Evolutionary conservation across 2,888 invertebrate genomes (phyloP), one percentile per base, ranked within the genome.

Genomic region (Hedya salicella): DNA sequence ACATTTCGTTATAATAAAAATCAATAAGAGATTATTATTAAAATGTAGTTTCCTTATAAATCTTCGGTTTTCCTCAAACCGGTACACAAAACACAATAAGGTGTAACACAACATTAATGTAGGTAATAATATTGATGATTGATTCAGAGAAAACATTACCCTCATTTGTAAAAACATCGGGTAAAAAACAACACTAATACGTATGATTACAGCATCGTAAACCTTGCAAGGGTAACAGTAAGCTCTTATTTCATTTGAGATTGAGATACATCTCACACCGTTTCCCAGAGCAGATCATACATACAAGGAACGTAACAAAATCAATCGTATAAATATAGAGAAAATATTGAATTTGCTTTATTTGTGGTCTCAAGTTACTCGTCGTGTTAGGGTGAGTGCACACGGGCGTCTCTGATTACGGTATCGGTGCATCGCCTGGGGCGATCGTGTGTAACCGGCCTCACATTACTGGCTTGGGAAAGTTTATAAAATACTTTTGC

Each of bases 391-490:
- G 65, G 52, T 52, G 65, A 53, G 54, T 59, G 62, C 67, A 56
- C 65, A 54, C 57, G 48, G 46, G 50, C 39, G 54, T 60, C 56
- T 70, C 66, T 68, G 70, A 72, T 73, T 70, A 72, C 63, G 68
- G 68, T 59, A 62, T 53, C 57, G 66, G 60, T 67, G 62, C 64
- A 46, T 56, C 62, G 72, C 75, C 75, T 52, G 19, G 11, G 67
- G 80, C 79, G 74, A 68, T 73, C 75, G 72, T 75, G 73, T 72
- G 67, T 48, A 72, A 46, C 69, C 70, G 57, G 68, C 70, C 69
- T 71, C 59, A 56, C 44, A 17, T 67, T 78, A 78, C 75, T 70
- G 69, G 74, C 72, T 71, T 78, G 73, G 71, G 75, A 75, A 76
- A 76, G 71, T 73, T 74, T 17, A 30, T n/a, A 32, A 17, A 44